A percentile compares a stretch with the other conserved stretches of the same genome.
phyloP scores from a whole-genome alignment of 1,140 invertebrate genomes.

The Zaprionus lachaisei region DNA sequence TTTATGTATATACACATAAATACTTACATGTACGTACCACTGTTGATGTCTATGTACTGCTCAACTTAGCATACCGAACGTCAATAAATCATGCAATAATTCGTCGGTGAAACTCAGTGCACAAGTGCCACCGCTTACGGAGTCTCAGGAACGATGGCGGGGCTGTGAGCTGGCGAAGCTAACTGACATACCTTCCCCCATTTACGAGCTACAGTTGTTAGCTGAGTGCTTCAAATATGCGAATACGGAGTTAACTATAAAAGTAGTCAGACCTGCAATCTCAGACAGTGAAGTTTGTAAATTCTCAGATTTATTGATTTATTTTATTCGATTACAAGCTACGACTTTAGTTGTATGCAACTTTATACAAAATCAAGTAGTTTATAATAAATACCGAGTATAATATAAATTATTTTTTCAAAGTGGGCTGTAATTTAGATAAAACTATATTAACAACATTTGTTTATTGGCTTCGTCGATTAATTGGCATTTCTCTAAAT shows the following conservation, averaged over 20 bases:
- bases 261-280: slow-evolving; percentile 1
- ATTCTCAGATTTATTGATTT: slow-evolving; percentile 64
- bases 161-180: slow-evolving; percentile 15
- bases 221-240: slow-evolving; percentile 57
- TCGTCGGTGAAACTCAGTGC: slow-evolving; percentile 59
- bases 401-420: too few relatives aligned
- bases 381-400: too few relatives aligned
- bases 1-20: slow-evolving; percentile 50
- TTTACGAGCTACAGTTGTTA: slow-evolving; percentile 60
- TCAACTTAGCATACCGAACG: slow-evolving; percentile 82
- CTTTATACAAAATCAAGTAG: slow-evolving; percentile 64
- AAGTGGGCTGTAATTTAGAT: too few relatives aligned
- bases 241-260: too few relatives aligned
- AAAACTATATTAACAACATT: too few relatives aligned
- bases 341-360: slow-evolving; percentile 2
- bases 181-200: slow-evolving; percentile 65
- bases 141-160: slow-evolving; percentile 11
- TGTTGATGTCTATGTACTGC: slow-evolving; percentile 45
- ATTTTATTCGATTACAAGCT: slow-evolving; percentile 60
- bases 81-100: slow-evolving; percentile 84
- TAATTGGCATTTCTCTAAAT: too few relatives aligned
- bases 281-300: slow-evolving; percentile 31
- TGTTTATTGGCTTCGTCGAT: too few relatives aligned
- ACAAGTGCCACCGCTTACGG: slow-evolving; percentile 52
- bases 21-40: too few relatives aligned